A percentile compares a stretch with the other conserved stretches of the same genome.
phyloP scores from a whole-genome alignment of 2,113 vertebrate genomes.

The Oryctolagus cuniculus region mOryCun1.1 NC_091433.1:176837001-176837500 shows the following conservation, averaged over 20 bases:
- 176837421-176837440: not conserved
- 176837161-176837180: slow-evolving; percentile 30
- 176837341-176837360: not conserved
- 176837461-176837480: not conserved
- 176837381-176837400: not conserved
- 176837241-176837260: not conserved
- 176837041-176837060: not conserved
- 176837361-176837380: not conserved
- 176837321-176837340: not conserved
- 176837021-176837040: too few relatives aligned
- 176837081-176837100: not conserved
- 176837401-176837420: not conserved
- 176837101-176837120: too few relatives aligned
- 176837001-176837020: not conserved
- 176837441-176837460: not conserved
- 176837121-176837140: not conserved
- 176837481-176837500: not conserved
- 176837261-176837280: not conserved
- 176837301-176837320: not conserved
- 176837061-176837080: not conserved
- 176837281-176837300: not conserved
- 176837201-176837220: not conserved
- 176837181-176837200: slow-evolving; percentile 15
- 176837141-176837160: not conserved
- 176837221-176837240: not conserved